Evolutionary conservation across 2,797 vertebrate species (phyloP), one percentile per base, ranked within the genome.

Genomic region (Linurgus olivaceus): DNA sequence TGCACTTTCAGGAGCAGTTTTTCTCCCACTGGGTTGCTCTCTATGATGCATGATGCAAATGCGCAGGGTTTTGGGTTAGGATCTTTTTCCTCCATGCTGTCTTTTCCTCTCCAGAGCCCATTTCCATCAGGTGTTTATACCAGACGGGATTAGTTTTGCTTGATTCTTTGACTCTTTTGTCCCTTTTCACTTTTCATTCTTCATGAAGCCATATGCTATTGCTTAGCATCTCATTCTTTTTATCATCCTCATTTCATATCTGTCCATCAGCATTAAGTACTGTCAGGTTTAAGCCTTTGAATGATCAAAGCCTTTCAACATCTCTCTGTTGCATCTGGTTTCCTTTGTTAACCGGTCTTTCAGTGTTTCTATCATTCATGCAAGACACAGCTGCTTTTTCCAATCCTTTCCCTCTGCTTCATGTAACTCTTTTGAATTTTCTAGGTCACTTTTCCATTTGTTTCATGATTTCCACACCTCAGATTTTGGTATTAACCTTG

Each of bases 221-320:
- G 47, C 61, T 95, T 65, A 86, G 62, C 72, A 66, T 68, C 16
- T 61, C 4, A 2, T 83, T 87, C 55, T 85, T 88, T 83, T 91
- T 72, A 90, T 77, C 38, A 90, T 77, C 54, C 42, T 94, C 20
- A 26, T 87, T 96, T 94, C 61, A 66, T 84, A 94, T 88, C 70
- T 88, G 85, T 94, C 93, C 79, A 88, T 91, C 90, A 94, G 33
- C 50, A 93, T 91, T 94, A 96, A 86, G 68, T 42, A 38, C n/a
- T 78, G 62, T 58, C 82, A 81, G 42, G 63, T 88, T 88, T 95
- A 71, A 95, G 57, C 33, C 44, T 83, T 91, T 91, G 86, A 86
- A 81, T 90, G 72, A 94, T 95, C 76, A 94, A 94, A 95, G 73
- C 35, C 2, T 1, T 93, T 78, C 66, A 90, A 11, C 38, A 45